A percentile compares a stretch with the other conserved stretches of the same genome.
Evolutionary conservation across 2,888 invertebrate genomes (phyloP).

Genomic region (Phrixothrix hirtus): DNA sequence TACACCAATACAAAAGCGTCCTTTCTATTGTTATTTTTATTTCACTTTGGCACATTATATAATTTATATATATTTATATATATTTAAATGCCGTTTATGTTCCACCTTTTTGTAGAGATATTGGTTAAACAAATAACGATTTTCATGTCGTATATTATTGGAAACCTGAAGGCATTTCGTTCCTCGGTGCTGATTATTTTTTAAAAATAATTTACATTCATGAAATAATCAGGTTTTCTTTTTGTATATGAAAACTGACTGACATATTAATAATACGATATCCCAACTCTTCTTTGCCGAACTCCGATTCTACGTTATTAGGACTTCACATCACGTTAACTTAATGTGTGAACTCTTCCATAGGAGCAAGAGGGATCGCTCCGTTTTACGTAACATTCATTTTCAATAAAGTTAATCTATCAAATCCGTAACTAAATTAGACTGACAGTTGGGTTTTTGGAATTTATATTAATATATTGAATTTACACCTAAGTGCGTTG

Average conservation of each 20-base stretch:
- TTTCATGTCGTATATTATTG: background rate
- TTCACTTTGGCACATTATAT: no score
- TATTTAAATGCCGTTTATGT: no score
- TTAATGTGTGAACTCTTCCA: background rate
- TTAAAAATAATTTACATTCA: slow-evolving; percentile 24
- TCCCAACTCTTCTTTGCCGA: slow-evolving; percentile 19
- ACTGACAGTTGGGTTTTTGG: slow-evolving; percentile 27
- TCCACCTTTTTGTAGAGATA: no score
- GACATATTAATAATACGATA: slow-evolving; percentile 30
- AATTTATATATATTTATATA: no score
- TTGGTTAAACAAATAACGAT: no score
- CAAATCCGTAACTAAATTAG: slow-evolving; percentile 30
- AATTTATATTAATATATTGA: slow-evolving; percentile 30
- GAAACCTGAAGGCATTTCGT: background rate
- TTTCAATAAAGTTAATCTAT: slow-evolving; percentile 15
- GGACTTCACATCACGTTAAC: slow-evolving; percentile 8
- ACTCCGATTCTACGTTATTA: slow-evolving; percentile 6
- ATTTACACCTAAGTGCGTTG: slow-evolving; percentile 22
- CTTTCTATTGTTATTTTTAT: no score
- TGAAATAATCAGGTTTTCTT: slow-evolving; percentile 25
- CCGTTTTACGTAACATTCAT: slow-evolving; percentile 6
- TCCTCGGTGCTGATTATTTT: slow-evolving; percentile 17
- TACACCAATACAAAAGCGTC: no score
- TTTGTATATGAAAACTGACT: slow-evolving; percentile 21
- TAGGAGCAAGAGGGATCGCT: background rate